Evolutionary conservation across 2,113 vertebrate genomes (phyloP).

Genomic region (Mesembrinibis cayennensis): DNA sequence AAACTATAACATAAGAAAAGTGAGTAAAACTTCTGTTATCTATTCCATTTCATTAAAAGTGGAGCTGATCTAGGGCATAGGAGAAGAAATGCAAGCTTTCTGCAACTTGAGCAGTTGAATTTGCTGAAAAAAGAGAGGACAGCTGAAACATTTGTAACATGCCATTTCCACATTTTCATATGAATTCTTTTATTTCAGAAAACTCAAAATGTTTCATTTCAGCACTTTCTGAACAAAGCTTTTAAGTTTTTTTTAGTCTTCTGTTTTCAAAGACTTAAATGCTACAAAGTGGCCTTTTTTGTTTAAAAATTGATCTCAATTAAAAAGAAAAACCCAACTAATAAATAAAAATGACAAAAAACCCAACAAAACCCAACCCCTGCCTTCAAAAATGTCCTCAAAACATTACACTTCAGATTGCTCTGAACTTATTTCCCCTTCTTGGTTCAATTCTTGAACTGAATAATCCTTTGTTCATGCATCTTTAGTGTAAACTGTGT

Average conservation of each 20-base stretch:
- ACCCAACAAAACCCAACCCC: background rate
- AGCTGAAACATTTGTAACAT: background rate
- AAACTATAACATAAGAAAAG: background rate
- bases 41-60: background rate
- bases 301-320: constrained; percentile 35
- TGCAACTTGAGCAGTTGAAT: background rate
- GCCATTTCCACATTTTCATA: constrained; percentile 1
- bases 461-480: constrained; percentile 25
- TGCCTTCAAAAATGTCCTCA: constrained; percentile 2
- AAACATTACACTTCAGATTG: background rate
- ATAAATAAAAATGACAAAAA: constrained; percentile 30
- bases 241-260: background rate
- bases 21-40: background rate
- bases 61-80: background rate
- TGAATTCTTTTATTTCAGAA: background rate
- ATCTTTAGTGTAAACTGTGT: background rate
- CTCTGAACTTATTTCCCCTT: constrained; percentile 26
- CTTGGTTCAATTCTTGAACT: background rate
- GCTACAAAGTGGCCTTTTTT: constrained; percentile 24
- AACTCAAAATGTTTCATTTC: constrained; percentile 27
- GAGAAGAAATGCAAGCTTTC: background rate
- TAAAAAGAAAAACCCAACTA: constrained; percentile 37
- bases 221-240: constrained; percentile 44
- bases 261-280: constrained; percentile 42
- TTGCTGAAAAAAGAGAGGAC: background rate